Conservation (phyloP, 2,888 invertebrate species). For the Tromatobia lineatoria region DNA sequence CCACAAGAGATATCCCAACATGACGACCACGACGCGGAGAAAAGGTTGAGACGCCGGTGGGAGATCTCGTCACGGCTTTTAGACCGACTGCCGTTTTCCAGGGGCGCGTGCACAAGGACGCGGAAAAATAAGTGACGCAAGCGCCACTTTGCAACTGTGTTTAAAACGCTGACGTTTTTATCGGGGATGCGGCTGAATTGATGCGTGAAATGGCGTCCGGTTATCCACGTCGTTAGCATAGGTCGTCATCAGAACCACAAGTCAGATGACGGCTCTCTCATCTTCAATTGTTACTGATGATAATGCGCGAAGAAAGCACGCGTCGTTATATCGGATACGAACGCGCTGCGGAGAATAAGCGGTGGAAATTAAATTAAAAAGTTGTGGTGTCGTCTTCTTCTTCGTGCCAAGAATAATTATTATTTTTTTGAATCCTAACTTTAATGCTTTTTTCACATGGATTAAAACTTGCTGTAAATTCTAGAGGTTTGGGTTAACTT, state of each 20-base stretch:
- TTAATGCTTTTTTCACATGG: too few species aligned
- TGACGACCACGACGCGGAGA: constrained; percentile 51
- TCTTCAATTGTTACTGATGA: neutral
- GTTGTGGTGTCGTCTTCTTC: too few species aligned
- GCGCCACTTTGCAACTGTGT: constrained; percentile 45
- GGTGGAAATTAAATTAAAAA: too few species aligned
- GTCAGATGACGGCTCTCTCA: constrained; percentile 38
- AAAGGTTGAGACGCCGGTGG: constrained; percentile 45
- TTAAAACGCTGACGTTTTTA: constrained; percentile 13
- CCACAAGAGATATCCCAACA: constrained; percentile 63
- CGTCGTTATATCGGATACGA: constrained; percentile 35
- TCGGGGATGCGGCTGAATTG: constrained; percentile 22
- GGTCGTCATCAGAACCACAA: constrained; percentile 12
- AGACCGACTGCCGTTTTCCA: constrained; percentile 32
- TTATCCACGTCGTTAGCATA: constrained; percentile 14
- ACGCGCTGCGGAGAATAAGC: neutral
- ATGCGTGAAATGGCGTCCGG: constrained; percentile 16
- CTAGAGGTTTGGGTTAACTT: too few species aligned
- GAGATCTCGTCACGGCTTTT: constrained; percentile 41
- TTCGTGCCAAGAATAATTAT: too few species aligned
- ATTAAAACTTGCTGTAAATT: too few species aligned
- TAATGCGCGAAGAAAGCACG: constrained; percentile 28
- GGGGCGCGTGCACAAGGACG: constrained; percentile 58
- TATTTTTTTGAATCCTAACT: too few species aligned
- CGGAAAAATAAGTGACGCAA: constrained; percentile 42